Conservation (phyloP, 2,797 vertebrate genomes). For the Vespertilio murinus region DNA sequence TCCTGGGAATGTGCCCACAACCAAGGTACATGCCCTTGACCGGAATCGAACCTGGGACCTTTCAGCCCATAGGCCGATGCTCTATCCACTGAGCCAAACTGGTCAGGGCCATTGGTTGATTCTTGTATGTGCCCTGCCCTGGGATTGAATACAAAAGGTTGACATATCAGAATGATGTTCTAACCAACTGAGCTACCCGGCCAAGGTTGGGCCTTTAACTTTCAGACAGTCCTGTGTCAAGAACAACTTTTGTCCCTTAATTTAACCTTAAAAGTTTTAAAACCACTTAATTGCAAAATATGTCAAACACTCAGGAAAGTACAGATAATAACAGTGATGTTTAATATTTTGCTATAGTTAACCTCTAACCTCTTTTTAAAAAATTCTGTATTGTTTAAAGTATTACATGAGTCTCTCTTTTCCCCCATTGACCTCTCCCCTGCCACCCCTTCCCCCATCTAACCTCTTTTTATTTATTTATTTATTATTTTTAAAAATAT, state of each 20-base stretch:
- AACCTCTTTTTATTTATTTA: background rate
- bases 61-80: too few relatives aligned
- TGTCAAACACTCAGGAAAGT: background rate
- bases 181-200: background rate
- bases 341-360: background rate
- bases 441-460: too few relatives aligned
- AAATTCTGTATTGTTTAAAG: too few relatives aligned
- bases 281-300: conserved; percentile 12
- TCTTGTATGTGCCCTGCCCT: background rate
- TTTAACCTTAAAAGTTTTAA: background rate
- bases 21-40: too few relatives aligned
- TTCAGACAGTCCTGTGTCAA: background rate
- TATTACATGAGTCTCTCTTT: too few relatives aligned
- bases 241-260: background rate
- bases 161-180: background rate
- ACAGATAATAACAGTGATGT: background rate
- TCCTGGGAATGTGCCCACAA: too few relatives aligned
- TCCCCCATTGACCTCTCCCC: too few relatives aligned
- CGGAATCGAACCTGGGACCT: too few relatives aligned
- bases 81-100: too few relatives aligned
- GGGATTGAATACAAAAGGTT: background rate
- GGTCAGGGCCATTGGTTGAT: too few relatives aligned
- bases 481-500: too few relatives aligned
- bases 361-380: background rate
- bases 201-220: background rate